Base-by-base conservation (phyloP, 2,888 invertebrate species). In the Sminthurinus aureus region DNA sequence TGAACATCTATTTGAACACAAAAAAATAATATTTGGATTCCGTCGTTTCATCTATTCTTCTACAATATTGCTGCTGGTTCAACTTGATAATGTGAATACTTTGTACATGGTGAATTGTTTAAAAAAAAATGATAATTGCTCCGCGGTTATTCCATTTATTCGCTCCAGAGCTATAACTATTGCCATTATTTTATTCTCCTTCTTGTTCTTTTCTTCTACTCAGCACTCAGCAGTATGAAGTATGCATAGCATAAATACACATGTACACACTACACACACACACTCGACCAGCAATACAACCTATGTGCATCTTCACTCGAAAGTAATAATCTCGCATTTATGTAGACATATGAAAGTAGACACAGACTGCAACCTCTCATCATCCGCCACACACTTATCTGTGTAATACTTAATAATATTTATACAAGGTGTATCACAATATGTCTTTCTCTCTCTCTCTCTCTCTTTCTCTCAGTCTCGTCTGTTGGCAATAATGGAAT, bases 71-170 rank as follows among this genome's bases (percentile, higher is more conserved):
- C n/a, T 69, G n/a, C 22, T n/a, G 20, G 11, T 15, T 69, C 69
- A n/a, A 69, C n/a, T 13, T 20, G n/a, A 50, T 12, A 52, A 24
- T 38, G 6, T 38, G 38, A 38, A 38, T 38, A 38, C 38, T 38
- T 38, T 38, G 38, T 38, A 38, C 38, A 38, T 22, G 22, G 9
- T 64, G 83, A 83, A 83, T 78, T 71, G 83, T 82, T 38, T n/a
- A n/a, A n/a, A 78, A 78, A 83, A 78, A 71, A 77, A 83, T 83
- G 78, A 73, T 83, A 83, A 83, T 83, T 83, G 73, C 80, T 80
- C 73, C 80, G 71, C 73, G 73, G 81, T 81, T 74, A 64, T 74
- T 81, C 58, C 81, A 38, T 81, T 81, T 81, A 81, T 74, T 74
- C 81, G 74, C 81, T 81, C 74, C 81, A 81, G n/a, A 52, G 74